Base-by-base conservation (phyloP, 1,140 invertebrate genomes). In the Drosophila kurseongensis region DNA sequence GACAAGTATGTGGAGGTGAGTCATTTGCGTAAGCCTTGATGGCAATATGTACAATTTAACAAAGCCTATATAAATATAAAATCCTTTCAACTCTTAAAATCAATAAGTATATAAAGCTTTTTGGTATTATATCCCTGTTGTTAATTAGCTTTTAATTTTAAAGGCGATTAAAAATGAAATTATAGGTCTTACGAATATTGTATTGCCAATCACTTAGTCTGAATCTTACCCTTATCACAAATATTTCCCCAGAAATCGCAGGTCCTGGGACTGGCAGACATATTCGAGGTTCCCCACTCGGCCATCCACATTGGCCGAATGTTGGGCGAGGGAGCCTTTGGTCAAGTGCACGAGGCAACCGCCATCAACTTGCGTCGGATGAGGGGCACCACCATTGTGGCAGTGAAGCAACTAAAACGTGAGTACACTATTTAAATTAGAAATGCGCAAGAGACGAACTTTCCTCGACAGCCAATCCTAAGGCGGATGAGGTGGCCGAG, bases 281-380 rank as follows among this genome's bases (percentile, higher is more conserved):
- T 91, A 16, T 92, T 90, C 35, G 91, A 92, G 69, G 78, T 92
- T 18, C 82, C 88, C 0, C 85, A 89, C 44, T 72, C 71, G 4
- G 72, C 77, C 5, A 76, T 92, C 9, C 76, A 59, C 6, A 82
- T 92, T 41, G 95, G 94, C 0, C 91, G 91, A 1, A 91, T 96
- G 72, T 93, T 97, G 45, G 96, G 96, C 9, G 95, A 94, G 75
- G 96, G 96, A 0, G 96, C 96, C 6, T 97, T 97, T 91, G 96
- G 96, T 0, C 93, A 94, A 40, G 96, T 97, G 0, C 95, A 94
- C 81, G 92, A 94, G 5, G 95, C 95, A 2, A 92, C 93, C 7
- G 93, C 94, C 18, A 92, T 93, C 35, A 92, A 91, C 35, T 84
- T 94, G 77, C 86, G 94, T 0, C 93, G 94, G 2, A 93, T 93